Percentiles rank a stretch among this genome's conserved stretches.
Conservation (phyloP, 2,888 invertebrate genomes). For the Rutpela maculata region DNA sequence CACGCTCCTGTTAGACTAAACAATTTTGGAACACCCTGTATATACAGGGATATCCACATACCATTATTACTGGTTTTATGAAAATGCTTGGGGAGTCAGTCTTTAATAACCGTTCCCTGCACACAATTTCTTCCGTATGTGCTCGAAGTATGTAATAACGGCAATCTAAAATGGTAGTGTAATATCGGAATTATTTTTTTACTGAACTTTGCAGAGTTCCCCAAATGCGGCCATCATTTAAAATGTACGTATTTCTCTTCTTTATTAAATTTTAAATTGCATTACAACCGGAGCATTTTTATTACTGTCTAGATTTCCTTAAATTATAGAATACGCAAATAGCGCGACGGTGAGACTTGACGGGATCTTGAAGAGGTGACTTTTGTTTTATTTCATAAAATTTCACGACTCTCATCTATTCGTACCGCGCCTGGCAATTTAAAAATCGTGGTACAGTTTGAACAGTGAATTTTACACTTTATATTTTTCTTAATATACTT, state of each 20-base stretch:
- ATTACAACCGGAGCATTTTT: not conserved
- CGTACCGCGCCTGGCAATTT: not conserved
- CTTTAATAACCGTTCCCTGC: not conserved
- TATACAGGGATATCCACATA: no score
- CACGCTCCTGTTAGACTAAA: no score
- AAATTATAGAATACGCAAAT: slow-evolving; percentile 2
- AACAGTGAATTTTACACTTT: no score
- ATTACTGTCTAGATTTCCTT: slow-evolving; percentile 7
- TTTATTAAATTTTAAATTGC: slow-evolving; percentile 6
- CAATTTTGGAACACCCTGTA: no score
- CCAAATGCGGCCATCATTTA: not conserved
- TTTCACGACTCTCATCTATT: not conserved
- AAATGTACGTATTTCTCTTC: not conserved
- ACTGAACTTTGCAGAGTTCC: not conserved
- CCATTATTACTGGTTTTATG: no score
- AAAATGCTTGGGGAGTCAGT: no score
- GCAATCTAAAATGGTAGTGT: not conserved
- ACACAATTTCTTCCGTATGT: not conserved
- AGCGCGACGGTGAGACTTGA: not conserved
- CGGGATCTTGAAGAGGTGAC: not conserved
- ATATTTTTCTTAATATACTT: no score
- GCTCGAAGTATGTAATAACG: not conserved
- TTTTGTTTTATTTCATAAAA: not conserved
- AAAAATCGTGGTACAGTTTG: not conserved
- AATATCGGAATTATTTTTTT: not conserved